These are phyloP conservation scores for Caenorhabditis latens DNA, from an alignment of 1,140 invertebrate genomes.

Conservation along the genomic window DNA sequence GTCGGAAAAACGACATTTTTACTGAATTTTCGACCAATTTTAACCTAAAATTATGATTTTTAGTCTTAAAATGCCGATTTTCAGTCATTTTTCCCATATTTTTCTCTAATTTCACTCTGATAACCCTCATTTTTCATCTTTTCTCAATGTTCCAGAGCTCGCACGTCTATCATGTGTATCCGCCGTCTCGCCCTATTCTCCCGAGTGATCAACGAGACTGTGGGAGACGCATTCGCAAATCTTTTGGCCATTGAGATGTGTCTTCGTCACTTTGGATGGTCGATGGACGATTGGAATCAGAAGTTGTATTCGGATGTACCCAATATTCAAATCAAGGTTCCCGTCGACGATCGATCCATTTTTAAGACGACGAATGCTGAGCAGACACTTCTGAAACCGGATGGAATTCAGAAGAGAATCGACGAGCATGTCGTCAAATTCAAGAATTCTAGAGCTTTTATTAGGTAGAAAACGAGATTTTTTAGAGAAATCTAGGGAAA, in stretches of 20 bases:
- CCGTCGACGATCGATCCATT: conserved; percentile 78
- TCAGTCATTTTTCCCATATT: no score
- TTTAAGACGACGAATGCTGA: conserved; percentile 64
- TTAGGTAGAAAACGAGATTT: conserved; percentile 55
- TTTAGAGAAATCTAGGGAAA: neutral
- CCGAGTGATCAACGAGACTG: conserved; percentile 78
- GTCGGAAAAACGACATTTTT: no score
- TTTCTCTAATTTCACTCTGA: no score
- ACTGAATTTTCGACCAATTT: no score
- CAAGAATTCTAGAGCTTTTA: conserved; percentile 69
- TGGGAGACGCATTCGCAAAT: conserved; percentile 96
- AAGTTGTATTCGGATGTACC: conserved; percentile 87
- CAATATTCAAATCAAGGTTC: conserved; percentile 89
- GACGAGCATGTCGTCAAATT: conserved; percentile 66
- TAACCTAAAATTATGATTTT: no score
- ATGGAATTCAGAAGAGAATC: conserved; percentile 70
- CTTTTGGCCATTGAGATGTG: conserved; percentile 93
- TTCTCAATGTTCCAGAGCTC: conserved; percentile 35
- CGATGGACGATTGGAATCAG: conserved; percentile 85
- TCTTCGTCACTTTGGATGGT: conserved; percentile 85
- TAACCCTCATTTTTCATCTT: no score
- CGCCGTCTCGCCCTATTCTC: conserved; percentile 69
- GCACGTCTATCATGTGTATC: conserved; percentile 5
- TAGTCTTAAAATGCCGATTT: no score
- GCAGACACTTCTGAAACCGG: conserved; percentile 71